Percentiles rank a stretch among this genome's conserved stretches.
Evolutionary conservation across 2,113 vertebrate species (phyloP).

Genomic region (Chamaea fasciata): DNA sequence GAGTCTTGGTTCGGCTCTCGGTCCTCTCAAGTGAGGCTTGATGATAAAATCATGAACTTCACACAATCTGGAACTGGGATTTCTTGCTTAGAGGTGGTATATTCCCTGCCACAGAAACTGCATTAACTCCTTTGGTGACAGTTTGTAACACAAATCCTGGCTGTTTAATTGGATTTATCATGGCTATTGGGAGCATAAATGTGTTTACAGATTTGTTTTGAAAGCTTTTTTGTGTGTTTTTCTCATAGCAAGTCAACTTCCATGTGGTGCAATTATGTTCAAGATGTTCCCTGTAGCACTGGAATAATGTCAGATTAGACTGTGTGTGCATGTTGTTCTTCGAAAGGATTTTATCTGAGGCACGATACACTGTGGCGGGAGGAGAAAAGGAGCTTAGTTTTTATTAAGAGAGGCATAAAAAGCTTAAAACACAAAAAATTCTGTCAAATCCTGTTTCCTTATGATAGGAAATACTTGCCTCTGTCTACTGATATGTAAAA

Average conservation of each 20-base stretch:
- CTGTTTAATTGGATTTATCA: slow-evolving; percentile 55
- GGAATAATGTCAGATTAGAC: slow-evolving; percentile 22
- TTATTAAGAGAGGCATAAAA: neutral
- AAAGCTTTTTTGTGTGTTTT: slow-evolving; percentile 50
- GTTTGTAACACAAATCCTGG: neutral
- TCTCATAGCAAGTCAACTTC: slow-evolving; percentile 52
- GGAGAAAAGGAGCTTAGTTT: slow-evolving; percentile 14
- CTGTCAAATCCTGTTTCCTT: neutral
- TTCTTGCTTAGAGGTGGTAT: neutral
- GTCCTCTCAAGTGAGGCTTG: neutral
- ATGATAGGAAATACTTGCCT: neutral
- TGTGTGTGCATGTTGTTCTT: neutral
- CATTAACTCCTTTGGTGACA: slow-evolving; percentile 33
- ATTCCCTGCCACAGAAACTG: neutral
- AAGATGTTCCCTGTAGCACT: slow-evolving; percentile 35
- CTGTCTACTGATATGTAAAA: neutral
- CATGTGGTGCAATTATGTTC: slow-evolving; percentile 41
- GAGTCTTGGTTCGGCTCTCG: neutral
- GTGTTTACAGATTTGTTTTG: slow-evolving; percentile 61
- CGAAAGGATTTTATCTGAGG: neutral
- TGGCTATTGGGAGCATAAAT: slow-evolving; percentile 44
- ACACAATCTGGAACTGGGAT: neutral
- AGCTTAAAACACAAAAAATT: neutral
- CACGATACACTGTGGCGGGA: neutral
- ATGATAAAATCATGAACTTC: neutral